Base-by-base conservation (phyloP, 1,140 invertebrate species). In the Magallana gigas region DNA sequence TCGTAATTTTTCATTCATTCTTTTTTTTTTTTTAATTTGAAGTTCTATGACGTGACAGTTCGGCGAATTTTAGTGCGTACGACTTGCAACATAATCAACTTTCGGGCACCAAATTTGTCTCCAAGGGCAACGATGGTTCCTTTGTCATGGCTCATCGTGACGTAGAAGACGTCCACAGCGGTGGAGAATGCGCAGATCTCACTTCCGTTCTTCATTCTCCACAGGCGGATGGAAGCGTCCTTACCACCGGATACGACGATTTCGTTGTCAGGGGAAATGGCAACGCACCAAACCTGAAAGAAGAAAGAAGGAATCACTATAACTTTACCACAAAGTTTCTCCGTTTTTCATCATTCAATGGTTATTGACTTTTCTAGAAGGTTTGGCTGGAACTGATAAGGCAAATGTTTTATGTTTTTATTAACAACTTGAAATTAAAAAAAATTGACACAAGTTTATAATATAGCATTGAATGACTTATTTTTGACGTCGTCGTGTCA, bases 61-160 rank as follows among this genome's bases (percentile, higher is more conserved):
- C 85, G 82, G 29, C 88, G 83, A n/a, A 93, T 91, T 87, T 94
- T 94, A 11, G 92, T 92, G 23, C 92, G 89, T 1, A 95, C 94
- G 11, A 95, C 93, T 84, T 95, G 94, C 76, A 95, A 87, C 94
- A 95, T 95, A 71, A 95, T 94, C 82, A 95, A 90, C 87, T 95
- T 95, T n/a, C 94, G 84, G 48, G 94, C 91, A 29, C 92, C 92
- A 87, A 89, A 93, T 88, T 94, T 94, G 91, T 95, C 94, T 23
- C 94, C 94, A 9, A 95, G 92, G n/a, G 94, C 94, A 85, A 95
- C 94, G 56, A 95, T 93, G 8, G 94, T 94, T 82, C 92, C 90
- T 84, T 94, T 94, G 90, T 94, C 93, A 36, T 91, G 91, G 85
- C 93, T 94, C 91, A 95, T 93, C 14, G 93, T 93, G 60, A 94